These are phyloP conservation scores for Amphilophus citrinellus DNA, from an alignment of 2,113 vertebrate genomes.

Conservation along the genomic window DNA sequence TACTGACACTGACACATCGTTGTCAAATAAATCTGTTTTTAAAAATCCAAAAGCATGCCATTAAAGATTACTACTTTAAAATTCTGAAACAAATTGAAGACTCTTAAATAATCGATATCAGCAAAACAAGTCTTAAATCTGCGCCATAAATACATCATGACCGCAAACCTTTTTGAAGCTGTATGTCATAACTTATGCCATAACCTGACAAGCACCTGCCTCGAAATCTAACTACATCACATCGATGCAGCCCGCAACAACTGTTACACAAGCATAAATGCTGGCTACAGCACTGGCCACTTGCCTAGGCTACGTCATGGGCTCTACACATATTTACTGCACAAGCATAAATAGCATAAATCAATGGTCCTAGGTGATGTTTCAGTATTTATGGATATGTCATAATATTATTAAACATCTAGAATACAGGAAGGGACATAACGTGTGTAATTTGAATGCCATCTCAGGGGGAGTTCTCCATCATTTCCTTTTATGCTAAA, in stretches of 20 bases:
- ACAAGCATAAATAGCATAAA: neutral
- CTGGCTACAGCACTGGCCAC: neutral
- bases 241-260: neutral
- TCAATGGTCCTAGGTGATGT: neutral
- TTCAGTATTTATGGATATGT: neutral
- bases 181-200: too few species aligned
- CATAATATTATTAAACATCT: neutral
- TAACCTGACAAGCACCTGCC: too few species aligned
- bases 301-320: neutral
- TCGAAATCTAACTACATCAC: neutral
- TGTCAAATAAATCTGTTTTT: too few species aligned
- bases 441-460: constrained; percentile 7
- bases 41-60: too few species aligned
- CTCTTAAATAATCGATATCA: neutral
- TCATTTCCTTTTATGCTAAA: constrained; percentile 12
- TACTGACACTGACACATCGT: too few species aligned
- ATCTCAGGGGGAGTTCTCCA: neutral
- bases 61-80: neutral
- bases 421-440: neutral
- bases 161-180: neutral
- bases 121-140: neutral
- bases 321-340: neutral
- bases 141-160: too few species aligned
- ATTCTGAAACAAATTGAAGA: neutral
- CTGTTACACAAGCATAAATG: neutral